Conservation (phyloP, 2,113 vertebrate genomes). For the Poicephalus meyeri region DNA sequence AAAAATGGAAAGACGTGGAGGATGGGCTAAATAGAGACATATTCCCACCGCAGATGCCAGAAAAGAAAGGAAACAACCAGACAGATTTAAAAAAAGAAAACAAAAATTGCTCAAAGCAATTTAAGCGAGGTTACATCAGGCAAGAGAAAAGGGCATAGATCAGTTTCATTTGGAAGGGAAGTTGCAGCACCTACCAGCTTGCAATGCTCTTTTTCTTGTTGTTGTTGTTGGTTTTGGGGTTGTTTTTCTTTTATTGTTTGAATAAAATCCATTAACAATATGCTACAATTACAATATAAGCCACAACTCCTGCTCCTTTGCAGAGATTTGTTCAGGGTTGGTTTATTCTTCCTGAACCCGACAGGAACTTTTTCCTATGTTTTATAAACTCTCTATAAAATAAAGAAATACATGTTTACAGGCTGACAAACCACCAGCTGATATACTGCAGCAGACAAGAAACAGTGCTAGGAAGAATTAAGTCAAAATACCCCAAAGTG, state of each 20-base stretch:
- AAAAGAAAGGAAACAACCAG: conserved; percentile 49
- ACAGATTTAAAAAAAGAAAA: background rate
- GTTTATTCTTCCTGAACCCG: background rate
- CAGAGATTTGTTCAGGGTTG: background rate
- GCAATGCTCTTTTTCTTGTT: background rate
- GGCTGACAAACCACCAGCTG: background rate
- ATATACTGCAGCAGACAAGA: background rate
- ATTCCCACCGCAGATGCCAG: conserved; percentile 40
- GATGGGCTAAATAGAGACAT: background rate
- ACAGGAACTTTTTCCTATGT: background rate
- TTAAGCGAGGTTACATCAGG: background rate
- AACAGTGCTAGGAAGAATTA: background rate
- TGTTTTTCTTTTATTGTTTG: background rate
- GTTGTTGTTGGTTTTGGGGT: background rate
- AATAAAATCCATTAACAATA: background rate
- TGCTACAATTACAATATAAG: background rate
- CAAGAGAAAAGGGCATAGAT: background rate
- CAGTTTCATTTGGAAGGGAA: background rate
- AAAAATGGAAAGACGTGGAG: conserved; percentile 36
- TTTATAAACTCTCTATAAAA: conserved; percentile 8
- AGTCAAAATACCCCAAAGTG: background rate
- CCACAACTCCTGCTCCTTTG: background rate
- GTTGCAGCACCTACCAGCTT: background rate
- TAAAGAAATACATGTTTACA: background rate
- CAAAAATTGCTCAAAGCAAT: background rate